Evolutionary conservation across 2,888 invertebrate species (phyloP).

Genomic region (Argyresthia albistria): DNA sequence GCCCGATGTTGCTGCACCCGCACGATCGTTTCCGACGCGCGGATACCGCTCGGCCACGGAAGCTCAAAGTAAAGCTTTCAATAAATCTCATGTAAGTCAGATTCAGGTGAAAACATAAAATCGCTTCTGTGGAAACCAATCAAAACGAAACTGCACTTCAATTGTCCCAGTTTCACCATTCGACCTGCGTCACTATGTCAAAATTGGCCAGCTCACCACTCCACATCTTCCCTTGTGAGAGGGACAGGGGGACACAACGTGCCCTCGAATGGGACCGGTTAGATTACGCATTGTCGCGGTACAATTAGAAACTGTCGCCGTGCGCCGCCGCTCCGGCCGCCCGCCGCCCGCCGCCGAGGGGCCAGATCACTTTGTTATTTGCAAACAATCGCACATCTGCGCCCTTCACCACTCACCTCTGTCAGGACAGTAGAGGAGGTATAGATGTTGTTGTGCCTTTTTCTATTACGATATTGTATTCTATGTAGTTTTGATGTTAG

Average conservation of each 20-base stretch:
- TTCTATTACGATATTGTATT: no score
- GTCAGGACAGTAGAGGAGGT: background rate
- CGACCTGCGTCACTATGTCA: background rate
- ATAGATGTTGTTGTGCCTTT: background rate
- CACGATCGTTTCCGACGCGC: no score
- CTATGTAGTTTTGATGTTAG: no score
- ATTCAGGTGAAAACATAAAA: background rate
- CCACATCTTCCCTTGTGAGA: conserved; percentile 17
- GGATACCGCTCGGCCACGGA: no score
- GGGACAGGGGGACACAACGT: conserved; percentile 24
- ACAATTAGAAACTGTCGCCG: conserved; percentile 68
- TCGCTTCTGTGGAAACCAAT: no score
- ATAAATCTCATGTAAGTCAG: background rate
- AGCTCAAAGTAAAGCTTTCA: no score
- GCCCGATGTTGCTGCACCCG: no score
- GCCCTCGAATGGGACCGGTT: conserved; percentile 59
- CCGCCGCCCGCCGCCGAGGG: conserved; percentile 5
- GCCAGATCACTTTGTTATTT: conserved; percentile 57
- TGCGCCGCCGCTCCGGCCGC: conserved; percentile 17
- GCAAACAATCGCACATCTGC: conserved; percentile 67
- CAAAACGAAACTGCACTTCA: no score
- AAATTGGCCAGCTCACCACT: conserved; percentile 13
- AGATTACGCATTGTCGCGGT: conserved; percentile 67
- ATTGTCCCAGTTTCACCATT: no score
- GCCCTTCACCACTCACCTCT: conserved; percentile 21